Percentiles rank a stretch among this genome's conserved stretches.
These are phyloP conservation scores for Antitype chi DNA, from an alignment of 2,888 invertebrate genomes.

Conservation along the genomic window DNA sequence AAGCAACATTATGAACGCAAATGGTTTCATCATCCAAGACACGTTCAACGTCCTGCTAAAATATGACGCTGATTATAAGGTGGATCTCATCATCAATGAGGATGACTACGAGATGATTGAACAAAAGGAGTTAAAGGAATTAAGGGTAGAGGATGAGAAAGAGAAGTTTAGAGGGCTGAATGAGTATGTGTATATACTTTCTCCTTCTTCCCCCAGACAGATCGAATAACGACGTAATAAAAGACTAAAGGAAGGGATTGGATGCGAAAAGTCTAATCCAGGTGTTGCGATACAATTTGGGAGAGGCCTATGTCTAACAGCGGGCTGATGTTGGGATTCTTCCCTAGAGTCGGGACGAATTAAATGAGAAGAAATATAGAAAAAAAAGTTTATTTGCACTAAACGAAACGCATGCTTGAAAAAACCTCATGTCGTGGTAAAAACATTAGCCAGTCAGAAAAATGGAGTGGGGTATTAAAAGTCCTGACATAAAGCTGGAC, in stretches of 20 bases:
- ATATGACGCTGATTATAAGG: constrained; percentile 71
- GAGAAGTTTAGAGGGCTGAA: constrained; percentile 62
- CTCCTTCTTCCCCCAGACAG: neutral
- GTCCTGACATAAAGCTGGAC: neutral
- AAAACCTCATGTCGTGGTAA: neutral
- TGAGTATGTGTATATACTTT: constrained; percentile 59
- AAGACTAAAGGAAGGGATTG: no score
- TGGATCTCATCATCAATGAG: constrained; percentile 71
- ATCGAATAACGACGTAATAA: neutral
- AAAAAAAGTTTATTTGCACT: neutral
- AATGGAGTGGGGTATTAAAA: neutral
- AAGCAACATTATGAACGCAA: constrained; percentile 45
- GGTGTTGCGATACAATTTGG: neutral
- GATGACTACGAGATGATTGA: constrained; percentile 75
- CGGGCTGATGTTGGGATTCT: neutral
- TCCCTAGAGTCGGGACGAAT: neutral
- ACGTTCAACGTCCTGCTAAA: constrained; percentile 68
- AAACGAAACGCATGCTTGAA: neutral
- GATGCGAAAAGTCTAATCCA: neutral
- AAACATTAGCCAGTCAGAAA: neutral
- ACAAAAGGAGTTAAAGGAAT: constrained; percentile 55
- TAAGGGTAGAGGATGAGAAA: constrained; percentile 55
- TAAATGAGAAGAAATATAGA: neutral
- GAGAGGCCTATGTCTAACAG: neutral
- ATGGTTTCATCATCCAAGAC: constrained; percentile 61